Conservation (phyloP, 64 coral and sea anemone species). For the Catalaphyllia jardinei region DNA sequence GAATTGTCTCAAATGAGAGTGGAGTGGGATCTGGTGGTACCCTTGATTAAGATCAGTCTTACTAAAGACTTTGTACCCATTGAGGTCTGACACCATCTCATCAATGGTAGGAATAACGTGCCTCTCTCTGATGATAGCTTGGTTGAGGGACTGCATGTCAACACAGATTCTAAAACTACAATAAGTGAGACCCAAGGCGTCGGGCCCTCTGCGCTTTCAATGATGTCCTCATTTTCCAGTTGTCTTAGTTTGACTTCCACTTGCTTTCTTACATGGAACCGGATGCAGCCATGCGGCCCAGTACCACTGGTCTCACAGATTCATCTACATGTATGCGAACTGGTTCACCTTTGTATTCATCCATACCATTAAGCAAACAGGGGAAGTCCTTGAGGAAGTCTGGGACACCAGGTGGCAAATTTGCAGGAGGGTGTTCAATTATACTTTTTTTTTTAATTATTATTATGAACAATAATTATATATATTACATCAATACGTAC, state of each 20-base stretch:
- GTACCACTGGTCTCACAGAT: slow-evolving; percentile 59
- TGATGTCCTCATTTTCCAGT: slow-evolving; percentile 51
- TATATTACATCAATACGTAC: too few relatives aligned
- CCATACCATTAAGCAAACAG: slow-evolving; percentile 65
- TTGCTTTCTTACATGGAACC: slow-evolving; percentile 59
- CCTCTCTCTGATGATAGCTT: slow-evolving; percentile 28
- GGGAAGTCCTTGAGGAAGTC: slow-evolving; percentile 53
- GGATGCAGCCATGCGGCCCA: slow-evolving; percentile 52
- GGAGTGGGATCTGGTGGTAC: slow-evolving; percentile 52
- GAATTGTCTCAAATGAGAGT: slow-evolving; percentile 33
- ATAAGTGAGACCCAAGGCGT: slow-evolving; percentile 74
- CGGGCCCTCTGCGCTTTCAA: slow-evolving; percentile 60
- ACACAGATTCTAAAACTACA: slow-evolving; percentile 63
- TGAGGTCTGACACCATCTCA: slow-evolving; percentile 40
- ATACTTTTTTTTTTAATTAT: too few relatives aligned
- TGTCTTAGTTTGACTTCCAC: slow-evolving; percentile 52
- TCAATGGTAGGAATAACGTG: slow-evolving; percentile 48
- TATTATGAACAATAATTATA: too few relatives aligned
- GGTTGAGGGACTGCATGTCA: too few relatives aligned
- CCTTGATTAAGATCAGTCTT: slow-evolving; percentile 47
- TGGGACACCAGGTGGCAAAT: slow-evolving; percentile 40
- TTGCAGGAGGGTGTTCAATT: slow-evolving; percentile 38
- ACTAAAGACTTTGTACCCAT: slow-evolving; percentile 51
- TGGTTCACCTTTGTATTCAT: slow-evolving; percentile 58
- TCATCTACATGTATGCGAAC: slow-evolving; percentile 76